phyloP scores from a whole-genome alignment of 2,113 vertebrate species.

The Alligator mississippiensis region DNA sequence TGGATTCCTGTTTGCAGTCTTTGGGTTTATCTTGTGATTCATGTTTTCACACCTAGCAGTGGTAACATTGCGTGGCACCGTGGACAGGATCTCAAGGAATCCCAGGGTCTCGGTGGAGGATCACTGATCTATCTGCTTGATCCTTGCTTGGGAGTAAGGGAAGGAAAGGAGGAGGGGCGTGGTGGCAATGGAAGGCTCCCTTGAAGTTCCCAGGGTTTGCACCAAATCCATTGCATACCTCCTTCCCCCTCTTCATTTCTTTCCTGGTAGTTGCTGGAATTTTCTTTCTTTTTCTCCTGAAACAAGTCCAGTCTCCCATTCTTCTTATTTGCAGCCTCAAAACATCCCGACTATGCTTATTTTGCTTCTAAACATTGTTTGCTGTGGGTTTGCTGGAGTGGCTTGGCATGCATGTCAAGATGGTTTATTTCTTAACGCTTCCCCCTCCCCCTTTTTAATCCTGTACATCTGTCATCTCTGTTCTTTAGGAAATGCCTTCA shows the following conservation, averaged over 20 bases:
- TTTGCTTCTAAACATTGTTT: rapidly evolving
- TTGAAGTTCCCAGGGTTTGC: no score
- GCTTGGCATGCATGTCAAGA: neutral
- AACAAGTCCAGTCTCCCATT: neutral
- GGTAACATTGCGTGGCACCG: no score
- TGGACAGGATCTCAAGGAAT: no score
- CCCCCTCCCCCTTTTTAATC: neutral
- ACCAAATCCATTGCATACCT: no score
- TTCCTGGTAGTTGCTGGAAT: neutral
- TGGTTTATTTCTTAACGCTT: neutral
- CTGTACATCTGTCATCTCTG: neutral
- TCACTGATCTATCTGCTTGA: no score
- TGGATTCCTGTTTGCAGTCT: no score
- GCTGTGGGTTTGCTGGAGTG: neutral
- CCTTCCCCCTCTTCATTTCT: neutral
- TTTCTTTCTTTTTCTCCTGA: neutral
- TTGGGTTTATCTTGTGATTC: no score
- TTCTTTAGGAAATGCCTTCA: neutral
- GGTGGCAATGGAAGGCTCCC: no score
- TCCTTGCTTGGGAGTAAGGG: no score
- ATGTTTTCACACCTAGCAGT: no score
- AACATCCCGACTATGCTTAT: neutral
- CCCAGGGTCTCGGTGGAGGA: no score
- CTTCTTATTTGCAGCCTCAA: neutral
- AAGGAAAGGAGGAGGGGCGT: no score